phyloP scores from a whole-genome alignment of 1,140 invertebrate genomes.

The Gryon sp. region DNA sequence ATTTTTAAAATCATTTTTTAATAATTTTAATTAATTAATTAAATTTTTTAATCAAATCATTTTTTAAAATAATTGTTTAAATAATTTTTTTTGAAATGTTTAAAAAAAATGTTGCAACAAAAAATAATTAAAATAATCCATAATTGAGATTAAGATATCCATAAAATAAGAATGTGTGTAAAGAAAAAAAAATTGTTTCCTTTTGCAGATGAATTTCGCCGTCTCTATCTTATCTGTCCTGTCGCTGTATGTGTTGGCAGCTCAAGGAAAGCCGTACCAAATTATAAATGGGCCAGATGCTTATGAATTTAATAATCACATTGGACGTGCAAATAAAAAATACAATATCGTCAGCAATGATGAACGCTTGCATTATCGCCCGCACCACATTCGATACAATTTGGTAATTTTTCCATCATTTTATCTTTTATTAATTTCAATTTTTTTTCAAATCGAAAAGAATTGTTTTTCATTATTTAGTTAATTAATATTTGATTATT shows the following conservation, averaged over 20 bases:
- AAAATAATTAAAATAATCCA: too few species aligned
- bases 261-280: constrained; percentile 45
- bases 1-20: too few species aligned
- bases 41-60: too few species aligned
- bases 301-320: constrained; percentile 36
- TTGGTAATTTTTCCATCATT: too few species aligned
- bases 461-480: background rate
- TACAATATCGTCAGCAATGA: constrained; percentile 27
- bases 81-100: too few species aligned
- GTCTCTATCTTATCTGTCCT: constrained; percentile 41
- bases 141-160: too few species aligned
- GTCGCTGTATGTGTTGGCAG: constrained; percentile 38
- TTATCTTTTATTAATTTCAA: background rate
- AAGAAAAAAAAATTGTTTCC: constrained; percentile 9
- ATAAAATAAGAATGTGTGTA: too few species aligned
- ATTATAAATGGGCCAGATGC: constrained; percentile 49
- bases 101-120: too few species aligned
- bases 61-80: too few species aligned
- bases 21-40: too few species aligned
- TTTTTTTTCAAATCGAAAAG: background rate
- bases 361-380: constrained; percentile 28
- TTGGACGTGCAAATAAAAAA: constrained; percentile 31
- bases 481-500: background rate
- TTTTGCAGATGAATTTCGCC: constrained; percentile 48
- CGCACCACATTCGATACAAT: constrained; percentile 24